Evolutionary conservation across 2,888 invertebrate genomes (phyloP), one percentile per base, ranked within the genome.

Genomic region (Zygaena filipendulae): DNA sequence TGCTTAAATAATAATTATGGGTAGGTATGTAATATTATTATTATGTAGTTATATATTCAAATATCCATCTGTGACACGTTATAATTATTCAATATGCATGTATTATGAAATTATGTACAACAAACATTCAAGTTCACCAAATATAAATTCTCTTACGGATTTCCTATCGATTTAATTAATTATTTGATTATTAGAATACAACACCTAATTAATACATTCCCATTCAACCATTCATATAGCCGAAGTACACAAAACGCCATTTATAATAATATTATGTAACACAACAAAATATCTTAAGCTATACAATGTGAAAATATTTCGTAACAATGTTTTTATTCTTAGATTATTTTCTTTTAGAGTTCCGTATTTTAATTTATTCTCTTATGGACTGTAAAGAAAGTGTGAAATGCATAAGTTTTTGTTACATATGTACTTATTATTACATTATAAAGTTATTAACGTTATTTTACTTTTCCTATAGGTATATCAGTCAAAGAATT

Each of bases 361-460:
- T n/a, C n/a, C n/a, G 58, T 67, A 60, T 54, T 51, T 7, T 62
- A 56, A 55, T 61, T n/a, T 63, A 69, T 62, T 63, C 48, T 61
- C 63, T 61, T 70, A 72, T 67, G 71, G 71, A 74, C 74, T 72
- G 70, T 74, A 70, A 69, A 72, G 74, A 72, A 77, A 75, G 59
- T 67, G 74, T 71, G 71, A 79, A 79, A 79, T 79, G 77, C 77
- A 77, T 69, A 68, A 71, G 66, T 68, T 70, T 67, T 70, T 72
- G 66, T 71, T 72, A 71, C n/a, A n/a, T n/a, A n/a, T n/a, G n/a
- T n/a, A n/a, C n/a, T n/a, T 60, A 68, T 52, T 45, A 72, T 71
- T 75, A 77, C 51, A 75, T 64, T 67, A 70, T 72, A 74, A 71
- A 70, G 70, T 64, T 68, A 63, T 66, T 64, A 66, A 58, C 61